Evolutionary conservation across 2,113 vertebrate species (phyloP).

Genomic region (Madoqua kirkii): DNA sequence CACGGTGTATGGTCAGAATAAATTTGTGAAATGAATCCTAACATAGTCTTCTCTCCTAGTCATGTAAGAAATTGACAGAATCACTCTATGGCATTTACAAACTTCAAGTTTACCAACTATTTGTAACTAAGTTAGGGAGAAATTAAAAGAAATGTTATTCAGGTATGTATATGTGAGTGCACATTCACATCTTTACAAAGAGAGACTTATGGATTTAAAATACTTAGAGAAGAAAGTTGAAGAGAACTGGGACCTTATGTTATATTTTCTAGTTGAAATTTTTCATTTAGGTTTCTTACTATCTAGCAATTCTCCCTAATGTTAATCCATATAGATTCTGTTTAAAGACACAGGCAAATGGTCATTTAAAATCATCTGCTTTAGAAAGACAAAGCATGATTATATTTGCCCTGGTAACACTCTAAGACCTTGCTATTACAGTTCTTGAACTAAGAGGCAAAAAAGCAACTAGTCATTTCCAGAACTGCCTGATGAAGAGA

Average conservation of each 20-base stretch:
- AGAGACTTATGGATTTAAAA: not conserved
- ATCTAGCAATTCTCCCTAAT: not conserved
- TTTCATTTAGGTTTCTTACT: not conserved
- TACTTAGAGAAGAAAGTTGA: not conserved
- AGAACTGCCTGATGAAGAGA: not conserved
- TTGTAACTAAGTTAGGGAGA: not conserved
- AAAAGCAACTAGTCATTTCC: not conserved
- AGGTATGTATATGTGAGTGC: not conserved
- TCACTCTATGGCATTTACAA: not conserved
- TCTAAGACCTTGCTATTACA: not conserved
- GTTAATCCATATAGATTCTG: not conserved
- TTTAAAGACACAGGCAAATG: not conserved
- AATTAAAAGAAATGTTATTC: conserved; percentile 1
- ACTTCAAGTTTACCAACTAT: not conserved
- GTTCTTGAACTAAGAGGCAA: not conserved
- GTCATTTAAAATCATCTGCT: not conserved
- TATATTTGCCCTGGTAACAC: not conserved
- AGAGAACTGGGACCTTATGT: not conserved
- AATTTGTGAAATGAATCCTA: not conserved
- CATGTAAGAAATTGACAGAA: not conserved
- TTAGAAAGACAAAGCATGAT: not conserved
- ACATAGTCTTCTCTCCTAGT: not conserved
- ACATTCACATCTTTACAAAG: not conserved
- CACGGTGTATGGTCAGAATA: not conserved
- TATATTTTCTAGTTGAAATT: not conserved